phyloP scores from a whole-genome alignment of 2,888 invertebrate species.

The Gari tellinella region DNA sequence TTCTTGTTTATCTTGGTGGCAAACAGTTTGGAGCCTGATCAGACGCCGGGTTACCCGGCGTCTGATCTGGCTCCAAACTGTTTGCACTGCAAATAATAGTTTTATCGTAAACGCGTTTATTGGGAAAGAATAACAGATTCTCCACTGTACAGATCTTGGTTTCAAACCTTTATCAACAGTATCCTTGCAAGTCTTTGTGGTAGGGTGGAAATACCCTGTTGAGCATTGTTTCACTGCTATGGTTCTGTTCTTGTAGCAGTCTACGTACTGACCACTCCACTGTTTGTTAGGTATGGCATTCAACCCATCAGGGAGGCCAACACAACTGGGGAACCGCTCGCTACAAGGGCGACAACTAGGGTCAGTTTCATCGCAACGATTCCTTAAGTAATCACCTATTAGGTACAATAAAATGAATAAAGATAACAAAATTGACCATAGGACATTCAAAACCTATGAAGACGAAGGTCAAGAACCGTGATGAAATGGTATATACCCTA shows the following conservation, averaged over 20 bases:
- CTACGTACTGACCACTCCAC: slow-evolving; percentile 53
- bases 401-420: neutral
- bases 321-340: slow-evolving; percentile 58
- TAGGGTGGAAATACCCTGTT: slow-evolving; percentile 53
- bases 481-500: too few species aligned
- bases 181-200: slow-evolving; percentile 35
- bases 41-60: too few species aligned
- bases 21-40: too few species aligned
- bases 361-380: slow-evolving; percentile 49
- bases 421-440: too few species aligned
- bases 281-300: slow-evolving; percentile 46
- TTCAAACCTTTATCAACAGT: slow-evolving; percentile 44
- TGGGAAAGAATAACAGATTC: too few species aligned
- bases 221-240: slow-evolving; percentile 40
- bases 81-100: too few species aligned
- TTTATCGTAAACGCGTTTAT: too few species aligned
- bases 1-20: too few species aligned
- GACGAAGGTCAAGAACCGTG: too few species aligned
- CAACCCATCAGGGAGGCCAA: slow-evolving; percentile 55
- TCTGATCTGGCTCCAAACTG: too few species aligned
- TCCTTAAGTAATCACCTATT: slow-evolving; percentile 64
- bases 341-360: slow-evolving; percentile 53
- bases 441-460: too few species aligned
- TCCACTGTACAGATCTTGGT: too few species aligned
- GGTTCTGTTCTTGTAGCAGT: slow-evolving; percentile 61